A percentile compares a stretch with the other conserved stretches of the same genome.
These are phyloP conservation scores for Sinocyclocheilus maitianheensis DNA, from an alignment of 2,113 vertebrate species.

Conservation along the genomic window DNA sequence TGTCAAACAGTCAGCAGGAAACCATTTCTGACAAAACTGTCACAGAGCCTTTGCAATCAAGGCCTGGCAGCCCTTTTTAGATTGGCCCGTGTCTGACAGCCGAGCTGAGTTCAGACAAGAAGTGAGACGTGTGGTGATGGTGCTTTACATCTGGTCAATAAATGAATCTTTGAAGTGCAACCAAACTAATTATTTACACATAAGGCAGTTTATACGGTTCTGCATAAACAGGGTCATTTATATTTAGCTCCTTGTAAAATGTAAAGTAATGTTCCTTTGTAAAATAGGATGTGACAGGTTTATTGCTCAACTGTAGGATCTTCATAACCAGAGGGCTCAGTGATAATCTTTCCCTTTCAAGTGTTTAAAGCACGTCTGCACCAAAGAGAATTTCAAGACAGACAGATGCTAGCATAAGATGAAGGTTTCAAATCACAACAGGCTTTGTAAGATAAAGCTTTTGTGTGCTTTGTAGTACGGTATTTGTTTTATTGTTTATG, in stretches of 20 bases:
- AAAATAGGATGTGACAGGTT: conserved; percentile 7
- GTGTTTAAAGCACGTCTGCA: conserved; percentile 15
- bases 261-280: conserved; percentile 23
- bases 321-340: conserved; percentile 11
- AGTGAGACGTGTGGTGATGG: too few species aligned
- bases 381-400: not conserved
- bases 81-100: conserved; percentile 21
- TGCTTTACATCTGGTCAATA: conserved; percentile 1
- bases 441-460: not conserved
- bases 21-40: conserved; percentile 53
- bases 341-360: conserved; percentile 17
- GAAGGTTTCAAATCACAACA: conserved; percentile 6
- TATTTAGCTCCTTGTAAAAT: not conserved
- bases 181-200: not conserved
- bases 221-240: not conserved
- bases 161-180: not conserved
- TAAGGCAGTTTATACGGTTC: not conserved
- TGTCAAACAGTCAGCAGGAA: conserved; percentile 43
- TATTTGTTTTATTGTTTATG: conserved; percentile 13
- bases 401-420: not conserved
- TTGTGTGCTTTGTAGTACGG: not conserved
- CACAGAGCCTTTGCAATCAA: conserved; percentile 34
- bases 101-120: conserved; percentile 12
- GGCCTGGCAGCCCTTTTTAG: conserved; percentile 31
- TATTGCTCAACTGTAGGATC: conserved; percentile 8